Percentiles rank a stretch among this genome's conserved stretches.
phyloP scores from a whole-genome alignment of 2,797 vertebrate species.

The Girardinus metallicus region DNA sequence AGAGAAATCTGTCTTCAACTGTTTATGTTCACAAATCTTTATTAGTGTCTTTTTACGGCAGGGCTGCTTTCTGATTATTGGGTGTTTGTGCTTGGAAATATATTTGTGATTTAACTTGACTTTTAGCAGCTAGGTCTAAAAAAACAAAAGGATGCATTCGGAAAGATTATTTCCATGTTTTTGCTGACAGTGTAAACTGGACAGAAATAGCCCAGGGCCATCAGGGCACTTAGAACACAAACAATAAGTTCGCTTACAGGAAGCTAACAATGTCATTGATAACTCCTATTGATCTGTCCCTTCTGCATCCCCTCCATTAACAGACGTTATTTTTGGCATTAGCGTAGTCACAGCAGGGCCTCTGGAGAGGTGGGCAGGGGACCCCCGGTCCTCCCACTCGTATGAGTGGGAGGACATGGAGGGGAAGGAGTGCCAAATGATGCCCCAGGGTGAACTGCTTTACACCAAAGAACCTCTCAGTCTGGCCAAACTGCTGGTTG shows the following conservation, averaged over 20 bases:
- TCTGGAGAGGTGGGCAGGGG: constrained; percentile 65
- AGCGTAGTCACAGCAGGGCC: constrained; percentile 63
- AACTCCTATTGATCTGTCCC: constrained; percentile 78
- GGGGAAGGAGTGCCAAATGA: constrained; percentile 56
- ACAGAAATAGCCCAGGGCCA: constrained; percentile 50
- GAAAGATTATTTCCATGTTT: constrained; percentile 26
- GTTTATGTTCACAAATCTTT: neutral
- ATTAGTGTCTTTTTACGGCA: neutral
- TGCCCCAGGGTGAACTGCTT: constrained; percentile 57
- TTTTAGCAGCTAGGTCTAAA: constrained; percentile 15
- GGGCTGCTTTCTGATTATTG: neutral
- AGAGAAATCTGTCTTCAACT: neutral
- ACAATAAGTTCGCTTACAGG: constrained; percentile 63
- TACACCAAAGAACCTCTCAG: constrained; percentile 49
- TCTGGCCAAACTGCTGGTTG: constrained; percentile 44
- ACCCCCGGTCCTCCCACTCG: constrained; percentile 74
- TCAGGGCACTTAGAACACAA: constrained; percentile 31
- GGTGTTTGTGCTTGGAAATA: neutral
- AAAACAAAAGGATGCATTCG: constrained; percentile 11
- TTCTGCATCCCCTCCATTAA: constrained; percentile 69
- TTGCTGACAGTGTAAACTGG: constrained; percentile 28
- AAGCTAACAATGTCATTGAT: constrained; percentile 73
- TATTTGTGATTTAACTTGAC: neutral
- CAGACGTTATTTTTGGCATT: constrained; percentile 75
- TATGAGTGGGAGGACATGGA: constrained; percentile 64